Evolutionary conservation across 2,113 vertebrate genomes (phyloP).

Genomic region (Alligator mississippiensis): DNA sequence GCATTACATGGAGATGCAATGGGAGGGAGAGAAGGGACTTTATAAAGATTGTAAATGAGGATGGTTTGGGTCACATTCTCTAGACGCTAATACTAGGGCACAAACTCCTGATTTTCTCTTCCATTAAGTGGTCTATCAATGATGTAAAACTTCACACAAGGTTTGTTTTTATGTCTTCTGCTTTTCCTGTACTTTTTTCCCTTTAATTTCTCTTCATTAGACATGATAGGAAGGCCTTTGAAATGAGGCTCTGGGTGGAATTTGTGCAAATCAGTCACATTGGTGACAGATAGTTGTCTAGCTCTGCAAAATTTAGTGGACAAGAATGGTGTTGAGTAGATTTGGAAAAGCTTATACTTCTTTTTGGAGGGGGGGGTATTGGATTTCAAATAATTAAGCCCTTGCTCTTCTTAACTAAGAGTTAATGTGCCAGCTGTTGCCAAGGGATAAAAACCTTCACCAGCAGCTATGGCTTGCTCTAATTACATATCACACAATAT

Average conservation of each 20-base stretch:
- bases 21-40: not conserved
- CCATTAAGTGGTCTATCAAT: not conserved
- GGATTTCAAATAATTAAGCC: too few relatives aligned
- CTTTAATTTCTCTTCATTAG: not conserved
- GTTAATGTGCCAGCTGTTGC: accelerated
- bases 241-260: not conserved
- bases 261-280: not conserved
- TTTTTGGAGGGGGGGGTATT: too few relatives aligned
- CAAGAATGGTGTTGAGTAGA: not conserved
- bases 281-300: not conserved
- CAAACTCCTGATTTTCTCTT: not conserved
- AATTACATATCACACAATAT: accelerated
- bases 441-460: not conserved
- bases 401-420: not conserved
- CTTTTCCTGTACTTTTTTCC: not conserved
- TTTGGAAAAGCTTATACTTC: not conserved
- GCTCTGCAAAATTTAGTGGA: accelerated
- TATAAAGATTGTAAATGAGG: accelerated
- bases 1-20: not conserved
- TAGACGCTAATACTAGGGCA: not conserved
- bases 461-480: not conserved
- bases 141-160: not conserved
- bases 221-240: not conserved
- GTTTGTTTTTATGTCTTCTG: not conserved
- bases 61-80: not conserved